phyloP scores from a whole-genome alignment of 2,888 invertebrate genomes.

The Machimus rusticus region DNA sequence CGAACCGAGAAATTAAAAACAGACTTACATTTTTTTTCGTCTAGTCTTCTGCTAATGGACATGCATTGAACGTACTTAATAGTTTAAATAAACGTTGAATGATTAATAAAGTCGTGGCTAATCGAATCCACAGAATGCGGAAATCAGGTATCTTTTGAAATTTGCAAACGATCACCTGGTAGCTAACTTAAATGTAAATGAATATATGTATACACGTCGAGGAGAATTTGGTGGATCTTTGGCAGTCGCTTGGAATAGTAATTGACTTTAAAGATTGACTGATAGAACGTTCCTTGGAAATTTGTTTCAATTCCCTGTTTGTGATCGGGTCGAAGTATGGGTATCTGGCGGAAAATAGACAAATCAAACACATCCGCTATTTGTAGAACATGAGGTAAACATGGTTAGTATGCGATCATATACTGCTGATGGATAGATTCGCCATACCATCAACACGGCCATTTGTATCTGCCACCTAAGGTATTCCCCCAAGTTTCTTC shows the following conservation, averaged over 20 bases:
- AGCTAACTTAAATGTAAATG: neutral
- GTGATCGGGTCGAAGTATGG: neutral
- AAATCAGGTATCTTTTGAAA: neutral
- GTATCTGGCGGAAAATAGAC: neutral
- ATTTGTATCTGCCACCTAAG: neutral
- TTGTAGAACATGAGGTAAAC: neutral
- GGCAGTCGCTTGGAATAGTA: neutral
- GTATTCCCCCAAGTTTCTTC: neutral
- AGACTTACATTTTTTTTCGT: neutral
- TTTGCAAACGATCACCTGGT: neutral
- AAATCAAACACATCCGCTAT: slow-evolving; percentile 8
- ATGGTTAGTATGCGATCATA: neutral
- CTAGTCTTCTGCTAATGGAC: neutral
- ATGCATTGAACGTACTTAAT: neutral
- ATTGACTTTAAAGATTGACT: neutral
- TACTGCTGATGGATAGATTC: neutral
- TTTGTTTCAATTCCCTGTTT: neutral
- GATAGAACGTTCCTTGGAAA: neutral
- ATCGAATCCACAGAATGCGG: neutral
- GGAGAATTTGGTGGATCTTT: neutral
- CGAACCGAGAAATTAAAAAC: no score
- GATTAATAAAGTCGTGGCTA: neutral
- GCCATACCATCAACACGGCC: neutral
- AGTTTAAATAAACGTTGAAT: neutral
- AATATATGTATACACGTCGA: neutral